These are phyloP conservation scores for Sula dactylatra DNA, from an alignment of 2,113 vertebrate species.

Conservation along the genomic window DNA sequence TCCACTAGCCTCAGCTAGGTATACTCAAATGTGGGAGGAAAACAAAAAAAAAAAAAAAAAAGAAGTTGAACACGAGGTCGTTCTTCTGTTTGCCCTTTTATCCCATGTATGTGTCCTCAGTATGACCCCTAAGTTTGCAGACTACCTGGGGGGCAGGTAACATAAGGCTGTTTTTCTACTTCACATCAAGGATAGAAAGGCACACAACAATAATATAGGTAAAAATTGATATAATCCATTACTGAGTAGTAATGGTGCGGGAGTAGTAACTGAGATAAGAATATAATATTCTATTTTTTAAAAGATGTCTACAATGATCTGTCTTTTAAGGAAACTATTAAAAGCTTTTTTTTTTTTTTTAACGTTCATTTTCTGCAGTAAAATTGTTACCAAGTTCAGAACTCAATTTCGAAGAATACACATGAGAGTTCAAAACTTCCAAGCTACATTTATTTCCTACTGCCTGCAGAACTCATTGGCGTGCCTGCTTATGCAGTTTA, in stretches of 20 bases:
- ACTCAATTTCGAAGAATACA: neutral
- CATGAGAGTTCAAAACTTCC: neutral
- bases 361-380: neutral
- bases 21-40: neutral
- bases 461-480: neutral
- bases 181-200: neutral
- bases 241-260: accelerated
- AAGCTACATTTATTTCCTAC: neutral
- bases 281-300: neutral
- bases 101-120: neutral
- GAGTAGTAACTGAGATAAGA: neutral
- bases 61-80: accelerated
- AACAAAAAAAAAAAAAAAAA: neutral
- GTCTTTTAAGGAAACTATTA: neutral
- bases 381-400: neutral
- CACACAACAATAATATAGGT: neutral
- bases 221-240: neutral
- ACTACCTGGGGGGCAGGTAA: neutral
- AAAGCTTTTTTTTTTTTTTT: neutral
- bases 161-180: neutral
- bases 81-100: neutral
- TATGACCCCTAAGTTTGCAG: neutral
- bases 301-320: neutral
- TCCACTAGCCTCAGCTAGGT: neutral
- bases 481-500: neutral